A percentile compares a stretch with the other conserved stretches of the same genome.
Evolutionary conservation across 2,797 vertebrate species (phyloP).

Genomic region (Malurus leucopterus): DNA sequence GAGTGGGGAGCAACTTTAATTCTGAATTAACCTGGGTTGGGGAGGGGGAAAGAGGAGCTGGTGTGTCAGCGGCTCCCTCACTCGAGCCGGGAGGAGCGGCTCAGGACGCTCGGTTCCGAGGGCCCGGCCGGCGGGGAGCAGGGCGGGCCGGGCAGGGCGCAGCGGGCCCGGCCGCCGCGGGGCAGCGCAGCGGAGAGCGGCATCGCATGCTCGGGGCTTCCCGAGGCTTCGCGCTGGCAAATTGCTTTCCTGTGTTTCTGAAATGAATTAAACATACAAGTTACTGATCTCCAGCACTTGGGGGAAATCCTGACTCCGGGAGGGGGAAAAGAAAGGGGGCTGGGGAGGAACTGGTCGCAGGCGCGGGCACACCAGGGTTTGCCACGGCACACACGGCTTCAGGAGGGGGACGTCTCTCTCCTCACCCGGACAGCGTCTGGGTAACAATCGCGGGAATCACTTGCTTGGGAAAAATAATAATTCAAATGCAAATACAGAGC

Average conservation of each 20-base stretch:
- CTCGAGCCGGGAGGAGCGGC: background rate
- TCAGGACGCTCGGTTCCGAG: background rate
- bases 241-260: constrained; percentile 64
- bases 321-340: background rate
- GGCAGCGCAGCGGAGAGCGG: constrained; percentile 15
- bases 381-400: background rate
- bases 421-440: constrained; percentile 5
- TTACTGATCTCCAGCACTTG: constrained; percentile 56
- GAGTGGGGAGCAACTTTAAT: constrained; percentile 15
- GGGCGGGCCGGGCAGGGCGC: background rate
- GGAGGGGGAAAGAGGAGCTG: background rate
- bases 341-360: background rate
- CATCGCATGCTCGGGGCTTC: constrained; percentile 46
- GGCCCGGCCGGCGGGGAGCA: background rate
- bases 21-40: constrained; percentile 22
- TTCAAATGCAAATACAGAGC: constrained; percentile 59
- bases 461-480: constrained; percentile 64
- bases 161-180: background rate
- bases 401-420: background rate
- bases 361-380: background rate
- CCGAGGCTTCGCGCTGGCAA: constrained; percentile 61
- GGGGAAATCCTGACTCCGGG: constrained; percentile 4
- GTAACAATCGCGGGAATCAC: constrained; percentile 44
- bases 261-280: constrained; percentile 68
- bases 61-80: background rate